A percentile compares a stretch with the other conserved stretches of the same genome.
phyloP scores from a whole-genome alignment of 2,888 invertebrate genomes.

The Hydropsyche betteni region DNA sequence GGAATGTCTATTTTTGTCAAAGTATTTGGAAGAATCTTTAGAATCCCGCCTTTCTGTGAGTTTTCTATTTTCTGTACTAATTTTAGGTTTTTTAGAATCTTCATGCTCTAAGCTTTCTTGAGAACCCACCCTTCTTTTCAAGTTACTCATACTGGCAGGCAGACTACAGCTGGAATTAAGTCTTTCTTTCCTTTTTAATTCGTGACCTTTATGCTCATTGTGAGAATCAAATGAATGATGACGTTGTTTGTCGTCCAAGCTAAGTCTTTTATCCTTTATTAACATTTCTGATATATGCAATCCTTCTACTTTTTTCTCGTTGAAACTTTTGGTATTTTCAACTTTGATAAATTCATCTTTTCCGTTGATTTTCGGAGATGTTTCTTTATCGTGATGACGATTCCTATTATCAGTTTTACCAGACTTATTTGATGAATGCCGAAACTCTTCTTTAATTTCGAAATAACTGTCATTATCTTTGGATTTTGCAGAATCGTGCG shows the following conservation, averaged over 20 bases:
- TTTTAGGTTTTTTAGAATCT: slow-evolving; percentile 71
- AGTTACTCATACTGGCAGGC: slow-evolving; percentile 69
- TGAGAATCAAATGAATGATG: slow-evolving; percentile 64
- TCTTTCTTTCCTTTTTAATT: slow-evolving; percentile 69
- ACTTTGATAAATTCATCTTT: slow-evolving; percentile 54
- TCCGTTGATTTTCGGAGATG: slow-evolving; percentile 54
- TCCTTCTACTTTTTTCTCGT: slow-evolving; percentile 2
- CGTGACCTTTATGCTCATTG: slow-evolving; percentile 54
- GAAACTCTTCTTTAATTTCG: slow-evolving; percentile 61
- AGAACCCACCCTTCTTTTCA: slow-evolving; percentile 80
- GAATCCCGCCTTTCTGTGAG: slow-evolving; percentile 73
- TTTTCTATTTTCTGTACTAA: slow-evolving; percentile 65
- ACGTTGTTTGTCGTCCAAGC: slow-evolving; percentile 60
- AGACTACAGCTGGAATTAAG: slow-evolving; percentile 69
- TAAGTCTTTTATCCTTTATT: slow-evolving; percentile 57
- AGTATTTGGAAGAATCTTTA: slow-evolving; percentile 67
- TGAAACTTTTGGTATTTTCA: slow-evolving; percentile 54
- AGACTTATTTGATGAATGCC: slow-evolving; percentile 56
- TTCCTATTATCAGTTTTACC: slow-evolving; percentile 64
- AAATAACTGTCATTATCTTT: slow-evolving; percentile 58
- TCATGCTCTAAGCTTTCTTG: slow-evolving; percentile 75
- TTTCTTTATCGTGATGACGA: slow-evolving; percentile 65
- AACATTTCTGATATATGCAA: slow-evolving; percentile 54
- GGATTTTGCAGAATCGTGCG: slow-evolving; percentile 61
- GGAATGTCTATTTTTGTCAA: slow-evolving; percentile 62